Evolutionary conservation across 1,140 invertebrate genomes (phyloP), one percentile per base, ranked within the genome.

Genomic region (Listronotus bonariensis): DNA sequence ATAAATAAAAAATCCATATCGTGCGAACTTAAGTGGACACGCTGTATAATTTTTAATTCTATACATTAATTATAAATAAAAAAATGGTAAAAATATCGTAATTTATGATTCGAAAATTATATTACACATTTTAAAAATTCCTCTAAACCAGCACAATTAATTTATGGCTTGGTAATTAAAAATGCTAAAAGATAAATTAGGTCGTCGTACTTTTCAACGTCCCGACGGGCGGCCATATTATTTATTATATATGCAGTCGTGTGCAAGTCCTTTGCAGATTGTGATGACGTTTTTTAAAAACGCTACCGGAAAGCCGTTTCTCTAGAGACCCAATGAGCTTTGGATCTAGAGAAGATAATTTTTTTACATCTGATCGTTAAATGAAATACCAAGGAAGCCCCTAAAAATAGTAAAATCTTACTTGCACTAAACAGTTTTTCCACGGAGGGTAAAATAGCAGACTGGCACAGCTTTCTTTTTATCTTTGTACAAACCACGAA

Each of bases 231-330:
- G 34, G 52, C 32, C 18, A 18, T 43, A 46, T 58, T 45, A 58
- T 58, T 58, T 58, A 45, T 58, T 58, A 58, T 58, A 40, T 18
- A 58, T 58, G 55, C 55, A 58, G 45, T 58, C 32, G 17, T 58
- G 45, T 58, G 42, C 55, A 58, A 45, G 55, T 58, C 42, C 15
- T 11, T 45, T 32, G 41, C 52, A 55, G 52, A 55, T 55, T 55
- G 52, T 5, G 52, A 36, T 36, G 52, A 55, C 52, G 36, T 55
- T 55, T 41, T 55, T 55, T 10, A 26, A 55, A 55, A 55, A 41
- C 8, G 32, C n/a, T 17, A 38, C n/a, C 34, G n/a, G 34, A 45
- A 43, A 57, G 5, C n/a, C n/a, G 36, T 32, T 53, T 1, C 14
- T 31, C 14, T 14, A 48, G 18, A 26, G 20, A 3, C 5, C 2